These are phyloP conservation scores for Heliocidaris erythrogramma DNA, from an alignment of 35 echinoderm and acorn worm species.

Conservation along the genomic window DNA sequence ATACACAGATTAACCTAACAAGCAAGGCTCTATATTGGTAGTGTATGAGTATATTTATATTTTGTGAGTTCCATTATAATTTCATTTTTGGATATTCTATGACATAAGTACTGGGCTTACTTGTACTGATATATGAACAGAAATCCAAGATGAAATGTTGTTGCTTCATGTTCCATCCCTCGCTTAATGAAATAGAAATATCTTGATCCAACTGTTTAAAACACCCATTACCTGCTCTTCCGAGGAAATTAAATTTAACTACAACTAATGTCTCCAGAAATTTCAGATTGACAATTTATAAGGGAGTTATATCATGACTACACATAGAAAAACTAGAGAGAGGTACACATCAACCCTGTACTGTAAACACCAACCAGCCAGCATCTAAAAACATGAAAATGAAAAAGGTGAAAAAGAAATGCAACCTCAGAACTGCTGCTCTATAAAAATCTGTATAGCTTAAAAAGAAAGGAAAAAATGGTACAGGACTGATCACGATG, in stretches of 20 bases:
- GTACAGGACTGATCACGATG: conserved; percentile 3
- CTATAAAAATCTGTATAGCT: conserved; percentile 51
- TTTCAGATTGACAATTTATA: neutral
- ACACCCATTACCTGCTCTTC: neutral
- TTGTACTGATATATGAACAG: conserved; percentile 6
- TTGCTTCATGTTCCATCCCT: neutral
- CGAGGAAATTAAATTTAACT: neutral
- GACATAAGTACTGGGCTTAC: neutral
- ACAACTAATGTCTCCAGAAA: neutral
- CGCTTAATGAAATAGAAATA: neutral
- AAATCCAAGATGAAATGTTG: neutral
- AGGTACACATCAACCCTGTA: conserved; percentile 30
- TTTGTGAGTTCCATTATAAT: too few relatives aligned
- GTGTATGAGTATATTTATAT: too few relatives aligned
- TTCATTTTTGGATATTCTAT: neutral
- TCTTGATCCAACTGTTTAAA: neutral
- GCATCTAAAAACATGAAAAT: conserved; percentile 20
- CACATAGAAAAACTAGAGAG: neutral
- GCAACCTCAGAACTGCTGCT: neutral
- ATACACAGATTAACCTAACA: too few relatives aligned
- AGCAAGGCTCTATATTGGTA: too few relatives aligned
- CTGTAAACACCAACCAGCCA: conserved; percentile 51
- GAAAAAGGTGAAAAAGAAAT: neutral
- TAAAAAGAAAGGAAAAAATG: conserved; percentile 37
- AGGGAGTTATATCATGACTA: neutral